Conservation (phyloP, 2,797 vertebrate genomes). For the Cyprinodon diabolis region DNA sequence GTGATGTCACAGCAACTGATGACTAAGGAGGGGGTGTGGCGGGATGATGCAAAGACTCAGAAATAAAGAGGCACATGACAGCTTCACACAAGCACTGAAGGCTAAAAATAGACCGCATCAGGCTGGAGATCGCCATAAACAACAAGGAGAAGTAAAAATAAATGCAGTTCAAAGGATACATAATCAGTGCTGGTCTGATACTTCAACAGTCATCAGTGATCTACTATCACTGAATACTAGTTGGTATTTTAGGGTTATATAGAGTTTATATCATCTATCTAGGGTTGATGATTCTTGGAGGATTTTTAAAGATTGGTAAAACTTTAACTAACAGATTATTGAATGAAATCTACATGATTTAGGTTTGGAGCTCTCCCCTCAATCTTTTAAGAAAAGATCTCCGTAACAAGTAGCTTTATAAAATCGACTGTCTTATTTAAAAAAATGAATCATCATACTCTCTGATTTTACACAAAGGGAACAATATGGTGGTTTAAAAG, state of each 20-base stretch:
- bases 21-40: slow-evolving; percentile 37
- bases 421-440: background rate
- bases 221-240: background rate
- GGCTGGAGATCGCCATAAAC: slow-evolving; percentile 29
- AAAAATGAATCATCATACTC: background rate
- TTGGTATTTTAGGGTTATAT: background rate
- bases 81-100: slow-evolving; percentile 9
- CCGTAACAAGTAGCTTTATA: background rate
- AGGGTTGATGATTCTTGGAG: too few relatives aligned
- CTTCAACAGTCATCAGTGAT: background rate
- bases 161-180: background rate
- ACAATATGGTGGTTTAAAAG: background rate
- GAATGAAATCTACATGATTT: background rate
- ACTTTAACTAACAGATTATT: too few relatives aligned
- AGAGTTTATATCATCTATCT: background rate
- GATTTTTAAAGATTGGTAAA: too few relatives aligned
- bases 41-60: slow-evolving; percentile 23
- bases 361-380: background rate
- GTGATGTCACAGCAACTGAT: slow-evolving; percentile 50
- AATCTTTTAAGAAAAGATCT: background rate
- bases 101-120: slow-evolving; percentile 58
- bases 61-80: slow-evolving; percentile 1
- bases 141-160: slow-evolving; percentile 8
- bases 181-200: background rate
- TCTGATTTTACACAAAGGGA: too few relatives aligned